Evolutionary conservation across 2,797 vertebrate species (phyloP).

Genomic region (Centropyge bicolor): DNA sequence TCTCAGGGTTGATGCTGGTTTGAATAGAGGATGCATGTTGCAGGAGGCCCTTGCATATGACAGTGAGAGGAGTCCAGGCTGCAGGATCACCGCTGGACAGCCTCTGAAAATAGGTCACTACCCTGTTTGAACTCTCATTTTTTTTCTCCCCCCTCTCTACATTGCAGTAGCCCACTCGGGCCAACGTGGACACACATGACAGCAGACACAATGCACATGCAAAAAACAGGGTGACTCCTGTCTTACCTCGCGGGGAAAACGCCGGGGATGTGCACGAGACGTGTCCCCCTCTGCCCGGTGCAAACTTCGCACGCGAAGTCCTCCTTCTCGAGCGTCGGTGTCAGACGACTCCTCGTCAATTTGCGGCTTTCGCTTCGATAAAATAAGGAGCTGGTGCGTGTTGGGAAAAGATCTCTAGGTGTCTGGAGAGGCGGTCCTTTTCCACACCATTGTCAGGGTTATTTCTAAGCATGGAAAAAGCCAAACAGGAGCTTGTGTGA

Average conservation of each 20-base stretch:
- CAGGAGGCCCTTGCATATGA: constrained; percentile 28
- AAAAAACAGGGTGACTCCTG: constrained; percentile 20
- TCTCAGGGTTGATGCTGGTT: constrained; percentile 17
- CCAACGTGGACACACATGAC: constrained; percentile 48
- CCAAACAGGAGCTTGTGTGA: constrained; percentile 53
- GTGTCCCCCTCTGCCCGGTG: constrained; percentile 63
- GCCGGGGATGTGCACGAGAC: constrained; percentile 71
- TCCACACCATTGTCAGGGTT: constrained; percentile 79
- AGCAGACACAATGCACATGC: constrained; percentile 36
- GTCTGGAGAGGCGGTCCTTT: constrained; percentile 76
- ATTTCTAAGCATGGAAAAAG: constrained; percentile 68
- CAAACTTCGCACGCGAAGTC: constrained; percentile 82
- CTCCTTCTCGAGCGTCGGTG: constrained; percentile 56
- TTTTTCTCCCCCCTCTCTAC: constrained; percentile 25
- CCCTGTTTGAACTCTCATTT: constrained; percentile 70
- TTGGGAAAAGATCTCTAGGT: constrained; percentile 61
- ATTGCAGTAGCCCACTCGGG: constrained; percentile 13
- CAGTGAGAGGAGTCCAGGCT: constrained; percentile 42
- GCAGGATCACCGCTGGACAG: constrained; percentile 66
- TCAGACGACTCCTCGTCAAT: constrained; percentile 66
- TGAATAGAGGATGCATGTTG: constrained; percentile 7
- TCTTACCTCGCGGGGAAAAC: constrained; percentile 81
- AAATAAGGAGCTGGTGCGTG: constrained; percentile 60
- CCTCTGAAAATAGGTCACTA: constrained; percentile 80
- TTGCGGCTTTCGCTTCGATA: constrained; percentile 40